Evolutionary conservation across 2,797 vertebrate species (phyloP), one percentile per base, ranked within the genome.

Genomic region (Sebastes trivittatus): DNA sequence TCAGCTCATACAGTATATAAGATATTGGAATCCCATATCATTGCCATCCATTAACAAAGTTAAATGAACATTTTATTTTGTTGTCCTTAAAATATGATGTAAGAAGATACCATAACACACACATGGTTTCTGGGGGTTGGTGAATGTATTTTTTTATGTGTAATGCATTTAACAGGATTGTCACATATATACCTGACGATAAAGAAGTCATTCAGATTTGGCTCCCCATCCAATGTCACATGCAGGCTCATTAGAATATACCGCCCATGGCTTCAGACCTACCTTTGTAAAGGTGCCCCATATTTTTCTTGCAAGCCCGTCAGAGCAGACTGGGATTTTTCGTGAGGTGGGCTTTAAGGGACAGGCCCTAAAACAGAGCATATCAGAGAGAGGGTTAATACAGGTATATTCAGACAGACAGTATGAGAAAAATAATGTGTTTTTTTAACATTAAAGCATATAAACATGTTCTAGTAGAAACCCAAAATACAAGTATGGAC

Each of bases 1-100:
- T 75, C 58, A 77, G 11, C 29, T 77, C 7, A 38, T 72, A 46
- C 23, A 54, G 16, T 42, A 49, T 64, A 25, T 20, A n/a, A 42
- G 2, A 16, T 63, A 58, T 30, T 66, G 13, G 25, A 60, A 46
- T 69, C 25, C 1, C 20, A 34, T 8, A 61, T 16, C 13, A 11
- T 23, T 54, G 14, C 0, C 25, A 22, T 54, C 52, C 16, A 30
- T 75, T 55, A 30, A 42, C 34, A 62, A 63, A 68, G 16, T 49
- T 4, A 46, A 69, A 75, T 30, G 3, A 72, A 32, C 22, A 38
- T 27, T 4, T 16, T 36, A n/a, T 29, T 55, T 66, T 74, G 1
- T 38, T 63, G 7, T 10, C 18, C 4, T 49, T 20, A 16, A 63
- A 30, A 23, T 5, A 11, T 9, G 5, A 30, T 4, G 5, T 27